A percentile compares a stretch with the other conserved stretches of the same genome.
These are phyloP conservation scores for Aplysia californica DNA, from an alignment of 1,140 invertebrate species.

Conservation along the genomic window DNA sequence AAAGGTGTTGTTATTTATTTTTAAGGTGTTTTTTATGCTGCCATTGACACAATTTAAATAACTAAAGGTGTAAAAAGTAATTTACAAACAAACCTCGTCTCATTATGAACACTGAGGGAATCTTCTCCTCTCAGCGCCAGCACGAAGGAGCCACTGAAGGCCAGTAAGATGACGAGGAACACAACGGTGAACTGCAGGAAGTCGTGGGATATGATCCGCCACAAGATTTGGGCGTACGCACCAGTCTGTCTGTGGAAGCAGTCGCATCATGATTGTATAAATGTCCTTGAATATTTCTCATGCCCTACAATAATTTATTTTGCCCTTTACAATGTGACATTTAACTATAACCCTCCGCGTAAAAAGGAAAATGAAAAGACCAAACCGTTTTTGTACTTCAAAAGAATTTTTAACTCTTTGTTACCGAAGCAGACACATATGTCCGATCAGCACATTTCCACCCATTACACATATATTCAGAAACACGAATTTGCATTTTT, in stretches of 20 bases:
- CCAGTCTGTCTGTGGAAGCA: slow-evolving; percentile 51
- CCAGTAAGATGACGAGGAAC: slow-evolving; percentile 48
- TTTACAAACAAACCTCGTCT: slow-evolving; percentile 44
- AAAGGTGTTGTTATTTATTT: no score
- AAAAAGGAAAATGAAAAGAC: not conserved
- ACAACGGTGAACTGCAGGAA: slow-evolving; percentile 51
- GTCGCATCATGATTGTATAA: not conserved
- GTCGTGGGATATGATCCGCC: slow-evolving; percentile 48
- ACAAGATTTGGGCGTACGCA: slow-evolving; percentile 55
- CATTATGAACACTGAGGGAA: slow-evolving; percentile 34
- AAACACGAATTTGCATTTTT: no score
- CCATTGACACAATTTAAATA: no score
- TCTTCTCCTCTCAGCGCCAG: slow-evolving; percentile 47
- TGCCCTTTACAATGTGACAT: no score
- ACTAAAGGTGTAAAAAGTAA: no score
- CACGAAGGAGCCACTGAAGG: slow-evolving; percentile 51
- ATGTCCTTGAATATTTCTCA: not conserved
- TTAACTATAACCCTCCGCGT: no score
- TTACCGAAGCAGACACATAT: no score
- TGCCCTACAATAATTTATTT: no score
- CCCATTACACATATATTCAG: no score
- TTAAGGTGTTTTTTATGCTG: no score
- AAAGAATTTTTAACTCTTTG: no score
- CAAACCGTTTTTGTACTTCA: not conserved
- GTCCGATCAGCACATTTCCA: no score